Conservation (phyloP, 1,140 invertebrate genomes). For the Episyrphus balteatus region DNA sequence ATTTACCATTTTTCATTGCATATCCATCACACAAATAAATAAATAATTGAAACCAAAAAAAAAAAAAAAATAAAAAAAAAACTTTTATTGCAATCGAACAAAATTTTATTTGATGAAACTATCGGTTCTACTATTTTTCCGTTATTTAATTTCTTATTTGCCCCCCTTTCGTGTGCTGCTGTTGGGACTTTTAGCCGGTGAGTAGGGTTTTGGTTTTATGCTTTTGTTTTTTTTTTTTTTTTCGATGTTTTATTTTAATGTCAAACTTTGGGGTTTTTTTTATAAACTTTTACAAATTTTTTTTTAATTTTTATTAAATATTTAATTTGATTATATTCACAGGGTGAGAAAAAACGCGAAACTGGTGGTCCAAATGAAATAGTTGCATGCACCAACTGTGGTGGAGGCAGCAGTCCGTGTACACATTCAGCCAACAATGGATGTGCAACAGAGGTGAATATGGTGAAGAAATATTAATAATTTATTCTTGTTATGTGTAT, state of each 20-base stretch:
- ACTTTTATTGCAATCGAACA: too few species aligned
- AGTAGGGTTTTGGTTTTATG: too few species aligned
- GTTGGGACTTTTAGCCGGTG: too few species aligned
- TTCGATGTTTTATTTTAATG: neutral
- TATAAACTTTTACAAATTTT: neutral
- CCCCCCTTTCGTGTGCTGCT: too few species aligned
- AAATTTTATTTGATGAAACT: too few species aligned
- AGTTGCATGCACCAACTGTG: slow-evolving; percentile 67
- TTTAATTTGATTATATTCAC: slow-evolving; percentile 13
- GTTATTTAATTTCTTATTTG: too few species aligned
- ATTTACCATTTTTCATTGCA: too few species aligned
- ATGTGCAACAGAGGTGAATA: slow-evolving; percentile 66
- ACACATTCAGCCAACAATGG: slow-evolving; percentile 77
- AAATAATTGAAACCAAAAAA: too few species aligned
- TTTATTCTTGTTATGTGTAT: neutral
- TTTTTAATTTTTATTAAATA: neutral
- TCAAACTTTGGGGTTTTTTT: neutral
- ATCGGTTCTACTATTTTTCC: too few species aligned
- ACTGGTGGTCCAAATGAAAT: slow-evolving; percentile 61
- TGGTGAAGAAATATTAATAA: neutral
- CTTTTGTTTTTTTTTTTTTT: neutral
- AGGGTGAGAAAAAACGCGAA: slow-evolving; percentile 74
- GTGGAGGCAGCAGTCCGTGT: slow-evolving; percentile 60
- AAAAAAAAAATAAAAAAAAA: too few species aligned
- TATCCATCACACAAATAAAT: too few species aligned